Evolutionary conservation across 1,140 invertebrate genomes (phyloP).

Genomic region (Capitella teleta): DNA sequence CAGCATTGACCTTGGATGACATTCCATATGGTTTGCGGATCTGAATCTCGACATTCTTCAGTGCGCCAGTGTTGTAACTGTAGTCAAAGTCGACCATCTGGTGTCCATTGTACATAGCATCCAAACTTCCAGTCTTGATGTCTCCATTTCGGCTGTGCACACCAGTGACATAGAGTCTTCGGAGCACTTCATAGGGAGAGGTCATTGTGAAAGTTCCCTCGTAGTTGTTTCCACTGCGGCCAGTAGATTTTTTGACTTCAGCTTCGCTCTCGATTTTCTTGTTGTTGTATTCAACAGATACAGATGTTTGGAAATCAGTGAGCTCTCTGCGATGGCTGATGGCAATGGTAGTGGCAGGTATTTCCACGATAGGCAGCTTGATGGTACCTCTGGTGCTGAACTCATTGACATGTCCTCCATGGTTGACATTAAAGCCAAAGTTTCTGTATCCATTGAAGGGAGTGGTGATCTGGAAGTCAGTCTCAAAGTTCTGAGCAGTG

Average conservation of each 20-base stretch:
- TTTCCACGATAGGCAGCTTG: neutral
- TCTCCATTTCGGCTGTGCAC: slow-evolving; percentile 1
- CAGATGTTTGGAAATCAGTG: neutral
- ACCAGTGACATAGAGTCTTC: slow-evolving; percentile 14
- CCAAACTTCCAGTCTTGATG: slow-evolving; percentile 14
- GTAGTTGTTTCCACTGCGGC: slow-evolving; percentile 15
- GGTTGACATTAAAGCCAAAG: slow-evolving; percentile 11
- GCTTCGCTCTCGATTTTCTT: slow-evolving; percentile 4
- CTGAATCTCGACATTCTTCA: too few species aligned
- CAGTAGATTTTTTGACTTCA: slow-evolving; percentile 1
- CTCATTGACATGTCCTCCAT: slow-evolving; percentile 13
- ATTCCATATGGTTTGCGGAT: too few species aligned
- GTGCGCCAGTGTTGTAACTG: slow-evolving; percentile 10
- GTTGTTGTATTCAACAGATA: slow-evolving; percentile 1
- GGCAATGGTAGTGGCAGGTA: neutral
- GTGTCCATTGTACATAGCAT: slow-evolving; percentile 17
- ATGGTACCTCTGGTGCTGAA: slow-evolving; percentile 13
- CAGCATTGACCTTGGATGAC: too few species aligned
- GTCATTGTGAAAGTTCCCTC: slow-evolving; percentile 16
- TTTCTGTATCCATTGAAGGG: slow-evolving; percentile 5
- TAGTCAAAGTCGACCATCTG: slow-evolving; percentile 13
- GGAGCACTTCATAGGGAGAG: slow-evolving; percentile 15
- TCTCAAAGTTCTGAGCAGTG: too few species aligned
- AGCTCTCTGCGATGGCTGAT: slow-evolving; percentile 6
- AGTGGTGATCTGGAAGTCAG: slow-evolving; percentile 1